Percentiles rank a stretch among this genome's conserved stretches.
Evolutionary conservation across 2,797 vertebrate species (phyloP).

Genomic region (Microctenopoma steveboyesi): DNA sequence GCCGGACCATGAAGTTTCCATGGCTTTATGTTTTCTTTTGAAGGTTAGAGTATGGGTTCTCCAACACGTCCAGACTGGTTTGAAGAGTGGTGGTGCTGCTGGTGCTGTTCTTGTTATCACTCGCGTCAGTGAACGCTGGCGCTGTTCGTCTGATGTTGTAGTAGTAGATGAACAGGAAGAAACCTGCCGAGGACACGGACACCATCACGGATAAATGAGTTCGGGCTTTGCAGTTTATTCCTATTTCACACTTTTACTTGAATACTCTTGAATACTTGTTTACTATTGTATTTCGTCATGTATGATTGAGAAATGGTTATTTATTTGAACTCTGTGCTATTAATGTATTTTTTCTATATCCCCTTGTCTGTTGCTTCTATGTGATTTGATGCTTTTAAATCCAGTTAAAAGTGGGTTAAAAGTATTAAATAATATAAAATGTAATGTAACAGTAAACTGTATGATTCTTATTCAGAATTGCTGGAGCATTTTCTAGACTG

Average conservation of each 20-base stretch:
- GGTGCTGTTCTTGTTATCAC: neutral
- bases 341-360: no score
- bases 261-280: no score
- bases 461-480: neutral
- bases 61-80: neutral
- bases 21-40: no score
- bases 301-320: no score
- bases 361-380: no score
- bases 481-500: neutral
- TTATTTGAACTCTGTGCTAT: no score
- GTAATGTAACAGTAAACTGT: neutral
- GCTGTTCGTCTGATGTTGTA: conserved; percentile 39
- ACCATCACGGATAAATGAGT: conserved; percentile 3
- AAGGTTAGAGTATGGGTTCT: conserved; percentile 31
- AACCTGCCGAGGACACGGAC: conserved; percentile 63
- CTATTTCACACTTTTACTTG: neutral
- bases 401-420: neutral
- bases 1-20: no score
- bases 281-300: no score
- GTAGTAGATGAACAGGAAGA: conserved; percentile 82
- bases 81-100: conserved; percentile 5
- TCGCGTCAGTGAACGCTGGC: rapidly evolving
- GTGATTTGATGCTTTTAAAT: no score
- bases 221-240: neutral
- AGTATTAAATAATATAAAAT: neutral